These are phyloP conservation scores for Limanda limanda DNA, from an alignment of 2,113 vertebrate species.

Conservation along the genomic window DNA sequence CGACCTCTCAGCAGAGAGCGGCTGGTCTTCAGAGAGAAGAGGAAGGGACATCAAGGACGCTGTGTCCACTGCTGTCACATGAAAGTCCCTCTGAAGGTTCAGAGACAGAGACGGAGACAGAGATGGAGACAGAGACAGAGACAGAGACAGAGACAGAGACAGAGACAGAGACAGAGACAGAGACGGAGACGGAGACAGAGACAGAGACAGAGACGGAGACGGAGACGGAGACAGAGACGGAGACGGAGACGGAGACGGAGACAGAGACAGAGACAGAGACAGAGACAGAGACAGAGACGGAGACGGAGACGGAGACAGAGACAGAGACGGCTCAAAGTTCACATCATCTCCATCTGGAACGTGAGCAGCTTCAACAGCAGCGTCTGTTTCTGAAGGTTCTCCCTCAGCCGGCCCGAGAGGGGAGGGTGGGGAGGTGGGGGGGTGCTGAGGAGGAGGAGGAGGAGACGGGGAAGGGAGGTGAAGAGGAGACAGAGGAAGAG, in stretches of 20 bases:
- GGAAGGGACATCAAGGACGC: slow-evolving; percentile 3
- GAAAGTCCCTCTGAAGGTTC: slow-evolving; percentile 19
- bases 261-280: slow-evolving; percentile 8
- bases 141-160: slow-evolving; percentile 6
- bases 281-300: slow-evolving; percentile 6
- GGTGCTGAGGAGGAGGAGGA: neutral
- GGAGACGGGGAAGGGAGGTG: slow-evolving; percentile 17
- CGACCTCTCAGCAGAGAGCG: neutral
- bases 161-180: slow-evolving; percentile 12
- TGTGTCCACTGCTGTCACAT: neutral
- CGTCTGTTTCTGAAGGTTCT: too few relatives aligned
- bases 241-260: too few relatives aligned
- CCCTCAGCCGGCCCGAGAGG: too few relatives aligned
- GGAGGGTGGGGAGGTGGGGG: neutral
- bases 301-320: slow-evolving; percentile 9
- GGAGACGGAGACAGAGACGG: slow-evolving; percentile 13
- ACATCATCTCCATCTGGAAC: neutral
- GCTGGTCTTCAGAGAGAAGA: neutral
- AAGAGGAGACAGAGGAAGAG: too few relatives aligned
- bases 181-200: slow-evolving; percentile 15
- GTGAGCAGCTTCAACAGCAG: slow-evolving; percentile 13
- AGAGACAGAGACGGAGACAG: slow-evolving; percentile 8
- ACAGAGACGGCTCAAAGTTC: slow-evolving; percentile 10
- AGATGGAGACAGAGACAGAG: slow-evolving; percentile 15
- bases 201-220: slow-evolving; percentile 3